These are phyloP conservation scores for Ibidorhyncha struthersii DNA, from an alignment of 2,113 vertebrate genomes.

Conservation along the genomic window DNA sequence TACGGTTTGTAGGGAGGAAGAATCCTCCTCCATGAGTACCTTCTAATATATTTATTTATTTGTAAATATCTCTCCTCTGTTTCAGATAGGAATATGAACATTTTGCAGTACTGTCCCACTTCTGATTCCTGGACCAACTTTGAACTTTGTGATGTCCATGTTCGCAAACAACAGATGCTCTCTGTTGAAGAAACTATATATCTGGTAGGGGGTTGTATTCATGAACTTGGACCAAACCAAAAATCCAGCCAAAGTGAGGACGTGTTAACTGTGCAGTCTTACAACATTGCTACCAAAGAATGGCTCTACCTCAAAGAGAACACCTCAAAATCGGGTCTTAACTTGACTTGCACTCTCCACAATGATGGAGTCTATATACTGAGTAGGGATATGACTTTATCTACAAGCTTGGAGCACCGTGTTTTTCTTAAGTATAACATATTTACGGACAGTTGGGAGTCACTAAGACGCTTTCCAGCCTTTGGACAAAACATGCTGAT, in stretches of 20 bases:
- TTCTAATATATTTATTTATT: background rate
- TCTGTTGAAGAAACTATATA: conserved; percentile 95
- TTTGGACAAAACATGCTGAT: conserved; percentile 93
- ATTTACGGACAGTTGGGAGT: conserved; percentile 89
- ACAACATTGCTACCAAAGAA: conserved; percentile 84
- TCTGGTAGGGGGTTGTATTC: conserved; percentile 92
- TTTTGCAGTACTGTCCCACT: conserved; percentile 89
- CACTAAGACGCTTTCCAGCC: conserved; percentile 86
- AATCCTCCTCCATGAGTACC: background rate
- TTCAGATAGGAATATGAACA: conserved; percentile 90
- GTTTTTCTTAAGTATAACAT: conserved; percentile 96
- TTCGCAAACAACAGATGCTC: conserved; percentile 98
- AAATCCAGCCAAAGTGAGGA: conserved; percentile 85
- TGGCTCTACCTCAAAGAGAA: conserved; percentile 92
- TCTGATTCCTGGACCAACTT: conserved; percentile 87
- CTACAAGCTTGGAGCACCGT: conserved; percentile 87
- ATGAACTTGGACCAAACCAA: conserved; percentile 76
- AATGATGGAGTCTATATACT: conserved; percentile 96
- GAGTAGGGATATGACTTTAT: conserved; percentile 87
- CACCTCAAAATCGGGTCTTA: conserved; percentile 91
- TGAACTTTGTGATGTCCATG: conserved; percentile 83
- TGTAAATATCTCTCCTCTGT: background rate
- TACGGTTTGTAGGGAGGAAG: background rate
- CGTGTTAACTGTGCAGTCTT: conserved; percentile 89
- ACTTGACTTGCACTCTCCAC: conserved; percentile 92